Evolutionary conservation across 2,113 vertebrate genomes (phyloP), one percentile per base, ranked within the genome.

Genomic region (Zosterops borbonicus): DNA sequence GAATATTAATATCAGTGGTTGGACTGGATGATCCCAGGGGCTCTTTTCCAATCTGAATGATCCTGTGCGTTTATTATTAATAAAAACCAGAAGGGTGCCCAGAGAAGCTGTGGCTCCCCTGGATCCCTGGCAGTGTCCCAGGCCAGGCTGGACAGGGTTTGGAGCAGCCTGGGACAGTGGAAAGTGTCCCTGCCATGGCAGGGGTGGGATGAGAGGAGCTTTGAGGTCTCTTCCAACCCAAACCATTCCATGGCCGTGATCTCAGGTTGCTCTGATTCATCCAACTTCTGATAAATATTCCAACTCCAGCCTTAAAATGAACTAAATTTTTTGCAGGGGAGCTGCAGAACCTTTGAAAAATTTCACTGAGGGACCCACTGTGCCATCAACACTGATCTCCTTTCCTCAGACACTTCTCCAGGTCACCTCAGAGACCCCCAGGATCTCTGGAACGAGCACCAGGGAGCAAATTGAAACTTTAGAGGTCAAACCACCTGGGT

Each of bases 381-480:
- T 5, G 46, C 31, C 1, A 1, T 5, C 55, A 64, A 37, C 0
- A 7, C 0, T 0, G 33, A 41, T n/a, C 28, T 82, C 24, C 33
- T 76, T 12, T 64, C 29, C 63, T 69, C 6, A 2, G 47, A 33
- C 16, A 1, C 21, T 41, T 56, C 67, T n/a, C 4, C 21, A 64
- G 60, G 15, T 27, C 37, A 29, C 27, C 37, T 20, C n/a, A 53
- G 73, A 10, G 49, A 59, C 6, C 19, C 62, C 20, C 37, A 65
- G 69, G 46, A 83, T 23, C 5, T 46, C 37, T 31, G 63, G 44
- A 15, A 44, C 0, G 1, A 35, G 13, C 44, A 42, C 13, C 67
- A 83, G 86, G 16, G 59, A 68, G 70, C 22, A 75, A 64, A 41
- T 1, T 2, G 53, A n/a, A 70, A 22, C 16, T 29, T 15, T 2